These are phyloP conservation scores for Hydropsyche tenuis DNA, from an alignment of 1,140 invertebrate genomes.

Conservation along the genomic window DNA sequence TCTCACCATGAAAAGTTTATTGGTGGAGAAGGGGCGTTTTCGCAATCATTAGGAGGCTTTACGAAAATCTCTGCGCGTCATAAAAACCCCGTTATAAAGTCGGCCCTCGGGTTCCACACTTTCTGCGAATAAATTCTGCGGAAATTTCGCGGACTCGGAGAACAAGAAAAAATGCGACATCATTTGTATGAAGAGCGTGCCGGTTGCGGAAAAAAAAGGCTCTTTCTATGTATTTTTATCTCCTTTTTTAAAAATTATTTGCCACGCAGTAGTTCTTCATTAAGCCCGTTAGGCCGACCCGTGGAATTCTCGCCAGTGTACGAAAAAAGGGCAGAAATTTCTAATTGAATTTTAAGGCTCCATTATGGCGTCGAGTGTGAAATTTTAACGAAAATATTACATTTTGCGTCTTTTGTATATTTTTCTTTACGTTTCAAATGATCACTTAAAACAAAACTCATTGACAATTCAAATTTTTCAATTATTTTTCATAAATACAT, in stretches of 20 bases:
- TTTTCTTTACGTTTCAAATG: too few species aligned
- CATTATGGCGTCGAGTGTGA: constrained; percentile 1
- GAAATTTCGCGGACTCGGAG: constrained; percentile 23
- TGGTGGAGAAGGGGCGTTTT: background rate
- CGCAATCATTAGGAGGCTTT: constrained; percentile 1
- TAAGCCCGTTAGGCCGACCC: constrained; percentile 9
- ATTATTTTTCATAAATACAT: too few species aligned
- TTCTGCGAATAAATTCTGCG: constrained; percentile 24
- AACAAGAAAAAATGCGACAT: constrained; percentile 22
- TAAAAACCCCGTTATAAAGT: constrained; percentile 19
- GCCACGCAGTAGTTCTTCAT: constrained; percentile 30
- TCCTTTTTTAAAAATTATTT: constrained; percentile 20
- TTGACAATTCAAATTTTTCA: too few species aligned
- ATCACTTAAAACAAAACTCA: too few species aligned
- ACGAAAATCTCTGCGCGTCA: constrained; percentile 4
- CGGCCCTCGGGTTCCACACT: background rate
- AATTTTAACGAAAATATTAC: constrained; percentile 4
- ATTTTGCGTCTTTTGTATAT: too few species aligned
- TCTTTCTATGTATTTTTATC: background rate
- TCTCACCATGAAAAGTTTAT: background rate
- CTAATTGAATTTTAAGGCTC: constrained; percentile 32
- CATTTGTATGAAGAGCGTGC: constrained; percentile 28
- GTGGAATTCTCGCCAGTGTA: too few species aligned
- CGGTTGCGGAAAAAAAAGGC: background rate
- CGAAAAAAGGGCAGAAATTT: constrained; percentile 8